These are phyloP conservation scores for Saccopteryx leptura DNA, from an alignment of 2,113 vertebrate genomes.

Conservation along the genomic window DNA sequence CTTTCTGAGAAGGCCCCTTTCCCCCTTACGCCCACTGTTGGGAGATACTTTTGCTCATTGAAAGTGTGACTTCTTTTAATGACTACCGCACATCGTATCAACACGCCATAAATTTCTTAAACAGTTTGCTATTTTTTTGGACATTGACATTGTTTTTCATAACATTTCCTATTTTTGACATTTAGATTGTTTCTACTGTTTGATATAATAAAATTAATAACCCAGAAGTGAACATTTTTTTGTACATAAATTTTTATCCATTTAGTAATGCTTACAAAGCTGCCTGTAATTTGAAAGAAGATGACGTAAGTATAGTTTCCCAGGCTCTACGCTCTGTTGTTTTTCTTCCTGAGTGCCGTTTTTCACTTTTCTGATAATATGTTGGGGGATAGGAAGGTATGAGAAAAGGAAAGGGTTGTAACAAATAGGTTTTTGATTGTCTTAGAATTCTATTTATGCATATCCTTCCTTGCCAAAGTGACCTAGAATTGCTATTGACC, in stretches of 20 bases:
- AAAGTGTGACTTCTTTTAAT: conserved; percentile 44
- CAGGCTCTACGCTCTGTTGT: background rate
- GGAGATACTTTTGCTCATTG: conserved; percentile 2
- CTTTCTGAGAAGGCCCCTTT: background rate
- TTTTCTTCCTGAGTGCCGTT: background rate
- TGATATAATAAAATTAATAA: background rate
- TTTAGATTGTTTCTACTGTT: background rate
- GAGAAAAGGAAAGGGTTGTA: conserved; percentile 1
- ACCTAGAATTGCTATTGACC: conserved; percentile 13
- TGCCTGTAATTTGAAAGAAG: background rate
- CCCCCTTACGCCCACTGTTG: background rate
- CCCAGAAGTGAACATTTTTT: conserved; percentile 8
- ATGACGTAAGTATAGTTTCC: background rate
- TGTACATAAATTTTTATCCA: background rate
- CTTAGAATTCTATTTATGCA: conserved; percentile 30
- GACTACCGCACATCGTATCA: background rate
- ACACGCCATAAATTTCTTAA: background rate
- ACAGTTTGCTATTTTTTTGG: background rate
- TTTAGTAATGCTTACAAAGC: background rate
- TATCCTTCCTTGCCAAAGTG: background rate
- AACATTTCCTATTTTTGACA: background rate
- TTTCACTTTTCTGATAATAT: background rate
- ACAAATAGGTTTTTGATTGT: background rate
- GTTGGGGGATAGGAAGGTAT: background rate
- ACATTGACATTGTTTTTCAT: background rate